Conservation (phyloP, 2,888 invertebrate genomes). For the Bombylius discolor region DNA sequence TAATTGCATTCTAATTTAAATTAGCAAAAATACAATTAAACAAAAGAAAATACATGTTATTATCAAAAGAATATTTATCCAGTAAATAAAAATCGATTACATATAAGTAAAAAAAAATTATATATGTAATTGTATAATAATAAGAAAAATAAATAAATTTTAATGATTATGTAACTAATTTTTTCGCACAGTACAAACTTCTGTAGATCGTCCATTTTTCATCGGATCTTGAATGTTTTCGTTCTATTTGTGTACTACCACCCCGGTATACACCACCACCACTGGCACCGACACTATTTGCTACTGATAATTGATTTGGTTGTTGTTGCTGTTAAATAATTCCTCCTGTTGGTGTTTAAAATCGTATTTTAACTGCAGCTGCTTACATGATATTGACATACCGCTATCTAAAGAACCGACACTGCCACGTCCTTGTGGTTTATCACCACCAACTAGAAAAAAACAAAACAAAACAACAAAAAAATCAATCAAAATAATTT, state of each 20-base stretch:
- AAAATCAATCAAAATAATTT: not conserved
- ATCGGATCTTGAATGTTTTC: constrained; percentile 44
- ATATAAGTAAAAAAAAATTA: no score
- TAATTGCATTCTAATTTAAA: no score
- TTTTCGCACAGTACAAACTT: constrained; percentile 24
- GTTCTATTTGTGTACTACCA: constrained; percentile 33
- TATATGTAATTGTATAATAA: no score
- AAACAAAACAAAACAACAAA: not conserved
- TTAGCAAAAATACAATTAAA: no score
- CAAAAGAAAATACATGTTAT: no score
- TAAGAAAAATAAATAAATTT: no score
- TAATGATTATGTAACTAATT: no score
- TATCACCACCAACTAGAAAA: constrained; percentile 57
- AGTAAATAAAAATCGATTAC: no score
- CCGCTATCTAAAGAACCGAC: constrained; percentile 92
- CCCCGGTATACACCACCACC: no score
- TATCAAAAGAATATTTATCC: no score
- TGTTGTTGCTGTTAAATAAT: constrained; percentile 32
- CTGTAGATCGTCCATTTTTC: constrained; percentile 37
- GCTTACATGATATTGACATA: constrained; percentile 75
- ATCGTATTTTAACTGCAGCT: constrained; percentile 32
- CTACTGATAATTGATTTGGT: constrained; percentile 31
- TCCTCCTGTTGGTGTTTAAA: constrained; percentile 20
- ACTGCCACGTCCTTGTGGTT: constrained; percentile 78
- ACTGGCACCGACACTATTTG: no score